Evolutionary conservation across 2,797 vertebrate genomes (phyloP), one percentile per base, ranked within the genome.

Genomic region (Antennarius maculatus): DNA sequence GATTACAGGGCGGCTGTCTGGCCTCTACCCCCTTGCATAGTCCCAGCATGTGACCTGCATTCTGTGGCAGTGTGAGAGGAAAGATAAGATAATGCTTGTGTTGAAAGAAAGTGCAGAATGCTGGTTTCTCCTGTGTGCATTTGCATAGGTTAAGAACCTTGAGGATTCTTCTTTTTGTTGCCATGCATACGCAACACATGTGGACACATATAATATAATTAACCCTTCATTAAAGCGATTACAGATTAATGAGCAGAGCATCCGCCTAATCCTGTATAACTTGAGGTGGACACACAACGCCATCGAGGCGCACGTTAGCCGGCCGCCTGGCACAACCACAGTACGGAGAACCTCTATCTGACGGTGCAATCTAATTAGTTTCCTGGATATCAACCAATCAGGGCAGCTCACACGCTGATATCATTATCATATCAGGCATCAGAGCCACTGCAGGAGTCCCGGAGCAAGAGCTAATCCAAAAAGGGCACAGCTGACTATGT

Each of bases 211-310:
- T 50, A 64, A 50, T 37, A 72, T 66, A 54, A 18, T 1, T 71
- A 64, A 70, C 69, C 81, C 71, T 57, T 85, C 69, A 73, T 90
- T 88, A 88, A 88, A 87, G 82, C 47, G 76, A 91, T 91, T 88
- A 90, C 13, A 46, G 73, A 82, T 87, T 88, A 88, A 88, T 80
- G 80, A 88, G 66, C 61, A 65, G 80, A 88, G 78, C 64, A 69
- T 48, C 61, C 47, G 63, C 60, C 76, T 87, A 87, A 92, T 89
- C 88, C 79, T 63, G 61, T 90, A 86, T 65, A 76, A 60, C 71
- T 57, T 0, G 14, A 81, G 64, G 83, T 63, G 39, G 69, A 47
- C 14, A 77, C 61, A 75, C 49, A 17, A 76, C 67, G 77, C 71
- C 54, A 66, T 66, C 50, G 15, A 41, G 62, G 71, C 67, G 54